Base-by-base conservation (phyloP, 1,140 invertebrate genomes). In the Andricus grossulariae region DNA sequence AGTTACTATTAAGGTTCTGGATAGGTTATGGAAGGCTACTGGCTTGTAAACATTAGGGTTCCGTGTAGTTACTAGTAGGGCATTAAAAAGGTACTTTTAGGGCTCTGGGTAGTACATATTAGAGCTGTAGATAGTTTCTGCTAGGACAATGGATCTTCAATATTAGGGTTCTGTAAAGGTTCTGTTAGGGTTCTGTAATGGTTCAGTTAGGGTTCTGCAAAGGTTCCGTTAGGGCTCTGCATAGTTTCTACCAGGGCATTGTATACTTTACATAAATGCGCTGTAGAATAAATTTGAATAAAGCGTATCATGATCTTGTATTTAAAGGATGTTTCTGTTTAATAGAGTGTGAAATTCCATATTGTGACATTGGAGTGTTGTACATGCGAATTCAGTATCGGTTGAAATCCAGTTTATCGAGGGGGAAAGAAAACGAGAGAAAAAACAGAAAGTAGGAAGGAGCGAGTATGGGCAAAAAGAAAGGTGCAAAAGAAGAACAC, bases 351-450 rank as follows among this genome's bases (percentile, higher is more conserved):
- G 39, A 45, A 73, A 78, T 54, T 82, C 73, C 71, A 78, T 78
- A 72, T 77, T 77, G 79, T 77, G 79, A 83, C 79, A 80, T 72
- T 75, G 76, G 57, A 19, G 75, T 71, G 66, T 74, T 71, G 39
- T 45, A 45, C 39, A 1, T 11, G 39, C 0, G 10, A 45, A 10
- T 45, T 52, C 49, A 76, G 66, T 73, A 50, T 73, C 78, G 52
- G 72, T 45, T 72, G 21, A 39, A 71, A 76, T 18, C 18, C 32
- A 49, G 71, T 72, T 74, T 12, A 45, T 45, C 60, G 54, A 51
- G 54, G 49, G 50, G 81, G 74, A 73, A 50, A 52, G 55, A 82
- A 49, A 52, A 72, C 66, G 72, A 74, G 71, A 74, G 71, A 50
- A 72, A 71, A 74, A 78, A 74, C 55, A 50, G 60, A 78, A 57